Base-by-base conservation (phyloP, 2,797 vertebrate genomes). In the Percopsis omiscomaycus region DNA sequence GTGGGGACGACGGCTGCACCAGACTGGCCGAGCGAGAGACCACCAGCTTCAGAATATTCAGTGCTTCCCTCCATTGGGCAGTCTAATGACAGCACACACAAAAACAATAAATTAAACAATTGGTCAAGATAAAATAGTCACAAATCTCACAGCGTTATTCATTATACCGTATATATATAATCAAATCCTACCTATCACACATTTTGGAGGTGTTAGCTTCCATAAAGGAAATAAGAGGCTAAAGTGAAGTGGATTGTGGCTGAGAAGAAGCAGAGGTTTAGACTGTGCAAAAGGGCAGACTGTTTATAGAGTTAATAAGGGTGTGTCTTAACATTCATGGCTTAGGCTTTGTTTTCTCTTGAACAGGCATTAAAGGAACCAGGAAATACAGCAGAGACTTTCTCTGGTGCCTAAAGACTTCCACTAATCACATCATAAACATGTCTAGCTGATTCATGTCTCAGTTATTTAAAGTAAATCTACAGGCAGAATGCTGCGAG, bases 21-120 rank as follows among this genome's bases (percentile, higher is more conserved):
- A 96, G 89, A 69, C 95, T 97, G 79, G 96, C 95, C 1, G 95
- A 98, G 62, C 95, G 93, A 68, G 94, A 96, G 66, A 98, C 96
- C 53, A 98, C 95, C 83, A 97, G 73, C 84, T 96, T 98, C 75
- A 97, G 82, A 79, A 98, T 95, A 75, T 94, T 95, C 69, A 96
- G 79, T 9, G 95, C 94, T 89, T 98, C 95, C 78, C 93, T 93
- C 96, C 96, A 98, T 71, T 98, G 94, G 81, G 89, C 75, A 50
- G 94, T 96, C 96, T 98, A 65, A 15, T 83, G 62, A 42, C 46
- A 73, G 64, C 15, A 66, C 37, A 75, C 37, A 77, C 64, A 80
- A 6, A 44, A 37, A 61, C 59, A 62, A 59, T 4, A 12, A 13
- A 56, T 5, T 27, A 32, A 10, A 64, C 65, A 73, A 52, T 59